Conservation (phyloP, 2,113 vertebrate genomes). For the Greenwoodochromis staneri region DNA sequence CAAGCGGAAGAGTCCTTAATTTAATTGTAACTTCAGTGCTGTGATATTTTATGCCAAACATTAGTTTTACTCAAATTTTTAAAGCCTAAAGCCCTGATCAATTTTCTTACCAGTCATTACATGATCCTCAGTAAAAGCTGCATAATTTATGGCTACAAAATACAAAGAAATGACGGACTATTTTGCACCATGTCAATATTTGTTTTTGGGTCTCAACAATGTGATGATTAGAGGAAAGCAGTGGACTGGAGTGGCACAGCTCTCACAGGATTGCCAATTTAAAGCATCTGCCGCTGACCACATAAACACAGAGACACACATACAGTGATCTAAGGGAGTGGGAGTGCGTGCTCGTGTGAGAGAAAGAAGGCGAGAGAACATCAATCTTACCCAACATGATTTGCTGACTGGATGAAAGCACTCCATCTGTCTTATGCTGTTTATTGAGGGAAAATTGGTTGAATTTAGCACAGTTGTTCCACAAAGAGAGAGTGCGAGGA, state of each 20-base stretch:
- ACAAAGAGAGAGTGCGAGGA: constrained; percentile 17
- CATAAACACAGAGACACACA: background rate
- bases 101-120: background rate
- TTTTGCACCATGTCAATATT: background rate
- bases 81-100: background rate
- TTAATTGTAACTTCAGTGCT: background rate
- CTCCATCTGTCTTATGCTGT: constrained; percentile 61
- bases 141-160: background rate
- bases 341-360: background rate
- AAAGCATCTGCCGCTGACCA: constrained; percentile 9
- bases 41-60: background rate
- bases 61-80: background rate
- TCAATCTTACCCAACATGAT: constrained; percentile 66
- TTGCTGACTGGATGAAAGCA: constrained; percentile 65
- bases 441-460: constrained; percentile 55
- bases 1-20: background rate
- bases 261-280: constrained; percentile 46
- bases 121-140: background rate
- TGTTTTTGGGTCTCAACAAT: background rate
- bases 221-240: background rate
- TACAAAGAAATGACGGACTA: background rate
- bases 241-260: background rate
- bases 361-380: constrained; percentile 38
- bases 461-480: constrained; percentile 38
- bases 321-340: background rate